Evolutionary conservation across 2,797 vertebrate species (phyloP), one percentile per base, ranked within the genome.

Genomic region (Lutjanus campechanus): DNA sequence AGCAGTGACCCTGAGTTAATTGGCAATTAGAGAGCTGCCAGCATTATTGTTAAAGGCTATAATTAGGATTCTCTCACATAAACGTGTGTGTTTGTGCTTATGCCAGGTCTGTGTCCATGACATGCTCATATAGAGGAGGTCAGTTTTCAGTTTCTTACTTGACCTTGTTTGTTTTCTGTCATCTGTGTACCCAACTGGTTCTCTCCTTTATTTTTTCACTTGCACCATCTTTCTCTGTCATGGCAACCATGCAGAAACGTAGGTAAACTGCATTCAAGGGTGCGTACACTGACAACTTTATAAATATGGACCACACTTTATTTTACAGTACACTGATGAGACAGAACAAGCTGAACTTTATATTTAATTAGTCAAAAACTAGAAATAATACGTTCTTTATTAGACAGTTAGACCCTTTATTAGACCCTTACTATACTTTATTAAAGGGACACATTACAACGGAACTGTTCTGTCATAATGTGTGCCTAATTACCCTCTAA

Each of bases 1-100:
- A 89, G 88, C 86, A 64, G 84, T 92, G 90, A 93, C 91, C 90
- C 88, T 75, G 71, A 93, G 89, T 91, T 93, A 95, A 95, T 93
- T 94, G 92, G 82, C 92, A 93, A 94, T 94, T 94, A 93, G 83
- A 88, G 87, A 77, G 77, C 89, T 85, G 89, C 83, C 86, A 88
- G 81, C 80, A 75, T 93, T 88, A 78, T 89, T 89, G 84, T 92
- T 87, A 71, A 89, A 81, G 76, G 80, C 82, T 87, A 69, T 91
- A 85, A 91, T 92, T 91, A 92, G 84, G 79, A 88, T 88, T 91
- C 53, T 59, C 22, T 84, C 49, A 53, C 76, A 64, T 83, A 73
- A 77, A 81, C 66, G 73, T 80, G 67, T 64, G 73, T 77, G 78
- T 88, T 60, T 87, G 72, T 41, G 69, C 66, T 56, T 41, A 63